phyloP scores from a whole-genome alignment of 2,113 vertebrate genomes.

The Hippocampus guttulatus region DNA sequence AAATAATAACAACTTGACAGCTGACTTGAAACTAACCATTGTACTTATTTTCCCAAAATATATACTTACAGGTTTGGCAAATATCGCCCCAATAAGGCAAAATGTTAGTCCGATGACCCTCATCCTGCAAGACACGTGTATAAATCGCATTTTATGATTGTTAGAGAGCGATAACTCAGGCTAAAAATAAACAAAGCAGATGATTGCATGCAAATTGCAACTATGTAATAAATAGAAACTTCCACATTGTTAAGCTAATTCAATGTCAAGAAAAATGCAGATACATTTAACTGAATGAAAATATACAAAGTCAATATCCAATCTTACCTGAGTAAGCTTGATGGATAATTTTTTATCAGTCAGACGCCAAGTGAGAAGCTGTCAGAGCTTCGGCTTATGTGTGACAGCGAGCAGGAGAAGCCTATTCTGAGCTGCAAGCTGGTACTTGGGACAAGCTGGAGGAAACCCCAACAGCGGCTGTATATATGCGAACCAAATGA shows the following conservation, averaged over 20 bases:
- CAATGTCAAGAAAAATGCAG: not conserved
- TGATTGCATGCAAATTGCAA: not conserved
- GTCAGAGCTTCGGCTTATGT: constrained; percentile 9
- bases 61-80: constrained; percentile 62
- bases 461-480: constrained; percentile 23
- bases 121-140: constrained; percentile 52
- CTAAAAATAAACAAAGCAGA: not conserved
- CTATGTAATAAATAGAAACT: not conserved
- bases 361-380: constrained; percentile 16
- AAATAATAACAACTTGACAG: not conserved
- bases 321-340: not conserved
- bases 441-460: constrained; percentile 36
- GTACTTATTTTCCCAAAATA: not conserved
- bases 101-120: constrained; percentile 40
- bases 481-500: constrained; percentile 50
- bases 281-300: not conserved
- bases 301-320: not conserved
- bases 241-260: not conserved
- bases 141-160: not conserved
- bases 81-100: constrained; percentile 58
- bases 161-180: not conserved
- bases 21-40: not conserved
- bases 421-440: constrained; percentile 24
- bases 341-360: constrained; percentile 17
- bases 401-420: constrained; percentile 18